phyloP scores from a whole-genome alignment of 2,888 invertebrate species.

The Tiphia femorata region DNA sequence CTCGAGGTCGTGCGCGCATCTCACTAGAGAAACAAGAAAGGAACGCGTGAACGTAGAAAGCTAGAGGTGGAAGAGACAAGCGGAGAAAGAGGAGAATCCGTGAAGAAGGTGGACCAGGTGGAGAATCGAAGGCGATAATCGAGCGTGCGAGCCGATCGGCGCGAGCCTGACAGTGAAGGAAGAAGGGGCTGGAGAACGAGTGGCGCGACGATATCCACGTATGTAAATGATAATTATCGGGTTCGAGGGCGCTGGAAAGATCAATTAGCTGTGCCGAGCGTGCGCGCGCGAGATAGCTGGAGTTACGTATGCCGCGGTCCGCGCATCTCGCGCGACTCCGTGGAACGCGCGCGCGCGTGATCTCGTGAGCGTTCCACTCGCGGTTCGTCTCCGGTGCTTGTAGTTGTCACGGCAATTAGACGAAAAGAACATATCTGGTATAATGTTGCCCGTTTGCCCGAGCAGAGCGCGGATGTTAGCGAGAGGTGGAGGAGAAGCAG shows the following conservation, averaged over 20 bases:
- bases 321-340: background rate
- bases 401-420: slow-evolving; percentile 19
- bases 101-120: no score
- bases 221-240: slow-evolving; percentile 64
- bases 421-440: slow-evolving; percentile 19
- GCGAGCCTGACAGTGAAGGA: background rate
- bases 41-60: no score
- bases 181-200: background rate
- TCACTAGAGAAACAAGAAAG: no score
- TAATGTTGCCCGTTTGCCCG: background rate
- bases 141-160: slow-evolving; percentile 25
- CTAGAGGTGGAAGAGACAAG: no score
- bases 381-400: slow-evolving; percentile 4
- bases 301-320: background rate
- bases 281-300: background rate
- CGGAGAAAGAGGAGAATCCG: no score
- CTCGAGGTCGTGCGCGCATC: no score
- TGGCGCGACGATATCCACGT: slow-evolving; percentile 42
- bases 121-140: background rate
- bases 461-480: slow-evolving; percentile 2
- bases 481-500: no score
- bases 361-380: background rate
- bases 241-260: slow-evolving; percentile 65
- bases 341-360: background rate
- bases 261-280: slow-evolving; percentile 55